phyloP scores from a whole-genome alignment of 2,888 invertebrate species.

The Dolomedes plantarius region DNA sequence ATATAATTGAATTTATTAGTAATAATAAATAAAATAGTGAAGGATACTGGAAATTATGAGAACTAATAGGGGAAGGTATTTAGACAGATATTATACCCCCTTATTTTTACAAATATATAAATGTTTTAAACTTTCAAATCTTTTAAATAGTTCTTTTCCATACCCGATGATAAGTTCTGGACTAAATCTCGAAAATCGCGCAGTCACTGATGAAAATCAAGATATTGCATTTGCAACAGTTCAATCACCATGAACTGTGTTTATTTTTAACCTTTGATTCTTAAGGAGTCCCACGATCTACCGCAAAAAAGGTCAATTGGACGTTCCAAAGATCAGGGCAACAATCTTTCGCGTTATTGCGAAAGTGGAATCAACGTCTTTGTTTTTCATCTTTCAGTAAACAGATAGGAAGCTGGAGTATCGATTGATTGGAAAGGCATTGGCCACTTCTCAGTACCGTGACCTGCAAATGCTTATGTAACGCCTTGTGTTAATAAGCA shows the following conservation, averaged over 20 bases:
- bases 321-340: slow-evolving; percentile 51
- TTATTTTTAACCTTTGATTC: slow-evolving; percentile 34
- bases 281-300: slow-evolving; percentile 38
- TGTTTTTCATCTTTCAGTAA: slow-evolving; percentile 37
- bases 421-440: slow-evolving; percentile 41
- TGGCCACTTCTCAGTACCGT: neutral
- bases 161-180: no score
- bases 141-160: no score
- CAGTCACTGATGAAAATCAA: neutral
- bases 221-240: slow-evolving; percentile 22
- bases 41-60: no score
- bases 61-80: no score
- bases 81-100: no score
- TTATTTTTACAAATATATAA: no score
- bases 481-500: neutral
- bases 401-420: slow-evolving; percentile 48
- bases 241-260: slow-evolving; percentile 29
- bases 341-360: slow-evolving; percentile 20
- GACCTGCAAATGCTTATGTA: neutral
- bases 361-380: slow-evolving; percentile 15
- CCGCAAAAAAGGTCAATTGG: slow-evolving; percentile 29
- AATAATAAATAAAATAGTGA: no score
- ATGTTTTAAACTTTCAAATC: no score
- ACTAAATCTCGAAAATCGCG: neutral
- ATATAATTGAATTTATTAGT: no score